Evolutionary conservation across 1,140 invertebrate species (phyloP).

Genomic region (Solenopsis invicta): DNA sequence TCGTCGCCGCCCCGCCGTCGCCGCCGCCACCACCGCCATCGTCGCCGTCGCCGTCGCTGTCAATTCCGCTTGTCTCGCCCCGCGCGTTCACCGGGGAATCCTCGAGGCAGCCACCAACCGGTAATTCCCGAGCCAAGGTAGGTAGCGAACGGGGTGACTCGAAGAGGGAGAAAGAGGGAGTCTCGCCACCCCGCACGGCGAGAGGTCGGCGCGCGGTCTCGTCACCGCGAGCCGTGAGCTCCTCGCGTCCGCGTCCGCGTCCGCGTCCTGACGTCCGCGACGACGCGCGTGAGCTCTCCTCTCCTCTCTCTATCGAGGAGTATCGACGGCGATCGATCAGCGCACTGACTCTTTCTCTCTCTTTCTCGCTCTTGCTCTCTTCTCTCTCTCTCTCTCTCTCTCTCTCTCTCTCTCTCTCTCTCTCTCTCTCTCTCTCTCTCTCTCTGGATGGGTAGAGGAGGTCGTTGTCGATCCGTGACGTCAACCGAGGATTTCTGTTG

Average conservation of each 20-base stretch:
- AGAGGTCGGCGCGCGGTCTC: background rate
- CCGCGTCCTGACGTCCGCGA: no score
- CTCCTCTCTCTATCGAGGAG: constrained; percentile 62
- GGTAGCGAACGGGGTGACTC: background rate
- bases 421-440: constrained; percentile 14
- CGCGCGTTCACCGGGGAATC: background rate
- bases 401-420: no score
- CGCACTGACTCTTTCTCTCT: background rate
- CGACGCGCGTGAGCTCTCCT: no score
- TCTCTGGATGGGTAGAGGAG: constrained; percentile 68
- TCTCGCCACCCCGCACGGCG: no score
- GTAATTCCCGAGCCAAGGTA: constrained; percentile 33
- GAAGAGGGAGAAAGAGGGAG: no score
- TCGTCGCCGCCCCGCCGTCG: no score
- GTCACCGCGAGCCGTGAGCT: no score
- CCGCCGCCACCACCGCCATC: background rate
- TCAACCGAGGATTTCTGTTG: constrained; percentile 74
- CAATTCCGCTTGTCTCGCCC: background rate
- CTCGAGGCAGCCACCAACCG: constrained; percentile 25
- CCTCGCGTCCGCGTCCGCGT: constrained; percentile 19
- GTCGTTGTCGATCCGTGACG: constrained; percentile 77
- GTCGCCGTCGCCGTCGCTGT: constrained; percentile 1
- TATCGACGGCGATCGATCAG: constrained; percentile 72
- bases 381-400: no score
- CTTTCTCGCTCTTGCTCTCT: no score